Base-by-base conservation (phyloP, 2,113 vertebrate genomes). In the Panthera tigris region DNA sequence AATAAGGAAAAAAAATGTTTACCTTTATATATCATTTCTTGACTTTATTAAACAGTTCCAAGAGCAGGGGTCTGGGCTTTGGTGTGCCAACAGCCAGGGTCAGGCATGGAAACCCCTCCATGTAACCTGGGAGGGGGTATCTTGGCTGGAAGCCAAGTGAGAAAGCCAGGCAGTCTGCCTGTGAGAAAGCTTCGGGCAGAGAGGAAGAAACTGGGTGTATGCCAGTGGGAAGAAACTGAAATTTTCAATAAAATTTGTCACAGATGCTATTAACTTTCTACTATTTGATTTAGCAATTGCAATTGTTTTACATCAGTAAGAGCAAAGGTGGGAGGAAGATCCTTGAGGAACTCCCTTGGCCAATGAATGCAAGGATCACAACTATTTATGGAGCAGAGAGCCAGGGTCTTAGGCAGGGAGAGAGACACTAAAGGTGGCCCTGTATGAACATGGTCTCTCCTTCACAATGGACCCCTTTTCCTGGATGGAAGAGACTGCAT, bases 1-100 rank as follows among this genome's bases (percentile, higher is more conserved):
- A 39, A 68, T 39, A 65, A 93, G 81, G 81, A 76, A 94, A 97
- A 94, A 97, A 92, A 97, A 88, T 85, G 39, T 86, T 88, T 89
- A 85, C 89, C 8, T 94, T 91, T 89, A 23, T 31, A 65, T 79
- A 73, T 96, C 82, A 69, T 93, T 97, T 92, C 41, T 95, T 71
- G 33, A 82, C 89, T 95, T 97, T 97, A 96, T 98, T 97, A 97
- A 98, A 97, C 89, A 98, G 86, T 68, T 97, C 55, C 39, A 95
- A 92, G 95, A 96, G 48, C 97, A 93, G 52, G 89, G 79, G 86
- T 94, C 85, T 86, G 63, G 48, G 57, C 78, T 89, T 23, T 50
- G 29, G 48, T 23, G 14, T 92, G 83, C 83, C 61, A 68, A 19
- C 39, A 92, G 41, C 57, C 48, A 39, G 61, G 29, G 21, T 73